phyloP scores from a whole-genome alignment of 1,140 invertebrate genomes.

The Lasaia peninsularis region DNA sequence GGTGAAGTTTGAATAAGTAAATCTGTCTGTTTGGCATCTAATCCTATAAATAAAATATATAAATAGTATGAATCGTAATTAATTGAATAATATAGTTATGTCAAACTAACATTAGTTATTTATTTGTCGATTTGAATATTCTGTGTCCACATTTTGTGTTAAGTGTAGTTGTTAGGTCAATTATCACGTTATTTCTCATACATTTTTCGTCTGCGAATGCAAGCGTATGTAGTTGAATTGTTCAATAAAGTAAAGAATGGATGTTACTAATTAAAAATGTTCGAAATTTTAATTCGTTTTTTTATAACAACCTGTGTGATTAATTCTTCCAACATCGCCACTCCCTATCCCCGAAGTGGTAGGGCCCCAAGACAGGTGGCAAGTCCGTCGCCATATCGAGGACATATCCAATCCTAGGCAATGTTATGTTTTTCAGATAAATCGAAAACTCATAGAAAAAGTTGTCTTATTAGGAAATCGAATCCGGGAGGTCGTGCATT shows the following conservation, averaged over 20 bases:
- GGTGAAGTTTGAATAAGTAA: too few relatives aligned
- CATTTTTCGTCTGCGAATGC: conserved; percentile 30
- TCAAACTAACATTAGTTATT: background rate
- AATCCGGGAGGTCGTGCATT: too few relatives aligned
- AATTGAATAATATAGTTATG: too few relatives aligned
- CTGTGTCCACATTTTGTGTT: conserved; percentile 13
- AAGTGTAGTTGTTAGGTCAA: conserved; percentile 37
- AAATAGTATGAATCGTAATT: too few relatives aligned
- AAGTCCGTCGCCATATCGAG: too few relatives aligned
- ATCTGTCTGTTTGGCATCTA: too few relatives aligned
- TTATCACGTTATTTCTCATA: conserved; percentile 31
- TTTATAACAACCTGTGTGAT: conserved; percentile 14
- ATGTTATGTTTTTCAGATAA: too few relatives aligned
- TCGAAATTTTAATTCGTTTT: conserved; percentile 40
- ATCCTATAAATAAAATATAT: too few relatives aligned
- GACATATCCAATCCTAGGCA: too few relatives aligned
- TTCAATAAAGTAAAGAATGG: conserved; percentile 63
- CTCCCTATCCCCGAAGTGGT: background rate
- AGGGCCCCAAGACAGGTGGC: too few relatives aligned
- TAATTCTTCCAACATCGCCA: background rate
- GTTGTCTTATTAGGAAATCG: too few relatives aligned
- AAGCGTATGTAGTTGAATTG: conserved; percentile 50
- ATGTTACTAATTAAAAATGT: conserved; percentile 72
- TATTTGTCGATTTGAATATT: background rate
- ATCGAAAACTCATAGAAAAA: too few relatives aligned